Evolutionary conservation across 37 sponge, comb jelly and placozoan genomes (phyloP).

Genomic region (Hexactinellida sp.): DNA sequence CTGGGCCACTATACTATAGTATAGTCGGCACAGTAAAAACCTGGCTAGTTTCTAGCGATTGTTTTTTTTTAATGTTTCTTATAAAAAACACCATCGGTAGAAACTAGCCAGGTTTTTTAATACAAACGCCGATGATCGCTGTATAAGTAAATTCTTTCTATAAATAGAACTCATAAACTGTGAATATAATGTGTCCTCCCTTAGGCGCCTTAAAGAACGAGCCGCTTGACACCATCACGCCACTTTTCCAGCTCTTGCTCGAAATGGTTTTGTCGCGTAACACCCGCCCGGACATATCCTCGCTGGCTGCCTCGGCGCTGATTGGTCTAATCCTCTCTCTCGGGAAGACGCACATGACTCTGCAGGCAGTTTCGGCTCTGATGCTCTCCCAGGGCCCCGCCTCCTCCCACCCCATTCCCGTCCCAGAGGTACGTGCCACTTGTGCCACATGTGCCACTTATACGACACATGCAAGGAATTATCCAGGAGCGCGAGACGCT

Average conservation of each 20-base stretch:
- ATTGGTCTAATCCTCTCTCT: conserved; percentile 60
- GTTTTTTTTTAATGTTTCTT: too few species aligned
- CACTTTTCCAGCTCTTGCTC: conserved; percentile 64
- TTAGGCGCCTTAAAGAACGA: conserved; percentile 56
- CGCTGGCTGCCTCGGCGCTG: conserved; percentile 60
- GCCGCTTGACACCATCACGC: conserved; percentile 51
- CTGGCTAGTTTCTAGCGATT: too few species aligned
- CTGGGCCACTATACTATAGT: too few species aligned
- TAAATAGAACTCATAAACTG: too few species aligned
- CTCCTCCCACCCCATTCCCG: neutral
- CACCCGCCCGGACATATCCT: conserved; percentile 26
- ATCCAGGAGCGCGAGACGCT: too few species aligned
- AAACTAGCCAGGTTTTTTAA: too few species aligned
- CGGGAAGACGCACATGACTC: conserved; percentile 64
- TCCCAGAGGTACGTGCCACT: neutral
- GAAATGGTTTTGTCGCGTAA: conserved; percentile 39
- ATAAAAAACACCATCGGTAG: too few species aligned
- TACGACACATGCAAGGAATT: too few species aligned
- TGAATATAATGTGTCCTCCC: neutral
- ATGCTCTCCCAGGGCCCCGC: conserved; percentile 14
- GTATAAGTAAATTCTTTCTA: too few species aligned
- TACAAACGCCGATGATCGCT: too few species aligned
- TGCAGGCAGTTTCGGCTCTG: conserved; percentile 46
- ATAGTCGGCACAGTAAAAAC: too few species aligned
- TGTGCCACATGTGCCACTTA: neutral